Evolutionary conservation across 2,113 vertebrate genomes (phyloP).

Genomic region (Benitochromis conjunctus): DNA sequence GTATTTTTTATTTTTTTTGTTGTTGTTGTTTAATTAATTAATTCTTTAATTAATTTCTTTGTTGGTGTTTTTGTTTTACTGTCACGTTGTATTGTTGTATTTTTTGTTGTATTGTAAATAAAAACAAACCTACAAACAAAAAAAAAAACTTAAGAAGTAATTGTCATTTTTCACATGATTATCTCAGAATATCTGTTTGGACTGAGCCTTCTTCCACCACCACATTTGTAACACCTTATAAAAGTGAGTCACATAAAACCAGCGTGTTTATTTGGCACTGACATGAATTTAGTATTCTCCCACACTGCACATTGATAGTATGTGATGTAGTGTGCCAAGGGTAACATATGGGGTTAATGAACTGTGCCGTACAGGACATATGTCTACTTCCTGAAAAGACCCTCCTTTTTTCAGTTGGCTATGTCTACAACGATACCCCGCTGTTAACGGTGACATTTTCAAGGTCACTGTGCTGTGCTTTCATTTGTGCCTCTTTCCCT

Average conservation of each 20-base stretch:
- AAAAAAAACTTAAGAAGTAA: not conserved
- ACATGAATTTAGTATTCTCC: not conserved
- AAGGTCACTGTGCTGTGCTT: constrained; percentile 5
- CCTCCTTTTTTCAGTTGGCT: constrained; percentile 2
- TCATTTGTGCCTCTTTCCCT: not conserved
- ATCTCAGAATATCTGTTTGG: not conserved
- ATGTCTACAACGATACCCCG: not conserved
- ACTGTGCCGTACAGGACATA: constrained; percentile 44
- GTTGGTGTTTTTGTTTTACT: no score
- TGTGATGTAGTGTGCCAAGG: not conserved
- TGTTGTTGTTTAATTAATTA: no score
- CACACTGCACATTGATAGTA: not conserved
- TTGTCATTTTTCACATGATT: not conserved
- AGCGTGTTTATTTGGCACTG: constrained; percentile 12
- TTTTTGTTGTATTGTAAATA: no score
- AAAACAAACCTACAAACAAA: no score
- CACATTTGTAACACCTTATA: not conserved
- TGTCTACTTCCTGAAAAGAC: constrained; percentile 27
- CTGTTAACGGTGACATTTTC: not conserved
- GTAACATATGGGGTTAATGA: constrained; percentile 58
- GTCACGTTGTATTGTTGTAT: no score
- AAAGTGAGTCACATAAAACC: not conserved
- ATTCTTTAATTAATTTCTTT: no score
- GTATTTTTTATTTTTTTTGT: no score
- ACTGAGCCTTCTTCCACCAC: not conserved